Evolutionary conservation across 2,113 vertebrate species (phyloP).

Genomic region (Mionectes macconnelli): DNA sequence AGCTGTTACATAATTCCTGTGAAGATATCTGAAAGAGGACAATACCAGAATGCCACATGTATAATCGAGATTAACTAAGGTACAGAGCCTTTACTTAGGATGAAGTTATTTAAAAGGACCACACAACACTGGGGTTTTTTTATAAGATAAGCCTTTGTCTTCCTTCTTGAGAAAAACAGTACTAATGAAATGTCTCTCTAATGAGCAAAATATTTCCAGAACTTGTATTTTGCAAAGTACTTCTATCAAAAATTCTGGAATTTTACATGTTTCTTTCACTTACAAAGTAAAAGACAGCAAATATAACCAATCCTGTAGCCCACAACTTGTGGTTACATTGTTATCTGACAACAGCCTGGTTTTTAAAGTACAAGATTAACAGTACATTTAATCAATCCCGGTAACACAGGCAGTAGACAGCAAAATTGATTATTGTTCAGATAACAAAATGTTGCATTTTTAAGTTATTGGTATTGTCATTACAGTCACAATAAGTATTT

Average conservation of each 20-base stretch:
- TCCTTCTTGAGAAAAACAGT: background rate
- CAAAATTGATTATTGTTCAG: background rate
- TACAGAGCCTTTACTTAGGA: background rate
- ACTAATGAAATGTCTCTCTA: background rate
- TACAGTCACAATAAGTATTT: background rate
- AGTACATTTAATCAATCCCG: background rate
- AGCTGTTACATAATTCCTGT: background rate
- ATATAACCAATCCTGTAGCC: background rate
- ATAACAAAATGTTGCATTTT: slow-evolving; percentile 3
- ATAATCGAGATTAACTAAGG: background rate
- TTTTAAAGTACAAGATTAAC: background rate
- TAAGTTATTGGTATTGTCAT: background rate
- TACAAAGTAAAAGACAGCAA: background rate
- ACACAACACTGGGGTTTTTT: background rate
- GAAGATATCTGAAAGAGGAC: background rate
- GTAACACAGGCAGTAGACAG: background rate
- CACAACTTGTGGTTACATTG: background rate
- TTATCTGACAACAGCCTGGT: background rate
- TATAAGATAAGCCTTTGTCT: background rate
- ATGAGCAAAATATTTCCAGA: background rate
- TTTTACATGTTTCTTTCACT: background rate
- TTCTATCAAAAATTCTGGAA: background rate
- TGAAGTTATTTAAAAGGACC: background rate
- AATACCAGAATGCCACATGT: background rate
- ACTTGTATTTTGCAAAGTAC: background rate